Evolutionary conservation across 2,888 invertebrate genomes (phyloP).

Genomic region (Trimorus sp.): DNA sequence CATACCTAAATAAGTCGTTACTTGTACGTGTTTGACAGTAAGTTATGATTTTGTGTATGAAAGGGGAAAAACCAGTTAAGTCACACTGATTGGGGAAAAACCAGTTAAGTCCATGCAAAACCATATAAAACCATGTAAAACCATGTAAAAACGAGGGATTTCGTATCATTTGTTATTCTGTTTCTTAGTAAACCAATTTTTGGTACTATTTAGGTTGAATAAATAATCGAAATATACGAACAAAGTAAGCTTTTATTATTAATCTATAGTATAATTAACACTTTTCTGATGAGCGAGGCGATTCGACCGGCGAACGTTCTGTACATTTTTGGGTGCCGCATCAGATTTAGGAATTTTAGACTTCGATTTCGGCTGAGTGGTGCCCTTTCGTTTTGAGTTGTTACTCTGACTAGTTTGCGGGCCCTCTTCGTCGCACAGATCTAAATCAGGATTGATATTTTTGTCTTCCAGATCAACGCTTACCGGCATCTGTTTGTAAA

Average conservation of each 20-base stretch:
- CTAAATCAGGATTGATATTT: too few species aligned
- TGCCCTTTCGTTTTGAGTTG: constrained; percentile 1
- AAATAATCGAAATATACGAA: background rate
- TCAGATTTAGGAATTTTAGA: background rate
- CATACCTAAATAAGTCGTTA: too few species aligned
- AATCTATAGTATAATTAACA: background rate
- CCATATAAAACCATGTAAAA: too few species aligned
- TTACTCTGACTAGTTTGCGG: background rate
- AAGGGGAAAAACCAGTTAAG: too few species aligned
- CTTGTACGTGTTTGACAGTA: too few species aligned
- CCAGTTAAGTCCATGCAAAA: too few species aligned
- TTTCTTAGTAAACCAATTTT: too few species aligned
- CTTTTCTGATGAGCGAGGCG: background rate
- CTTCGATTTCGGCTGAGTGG: background rate
- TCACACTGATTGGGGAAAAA: too few species aligned
- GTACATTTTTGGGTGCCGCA: background rate
- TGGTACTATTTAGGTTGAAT: too few species aligned
- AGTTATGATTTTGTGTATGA: too few species aligned
- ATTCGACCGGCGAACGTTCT: constrained; percentile 5
- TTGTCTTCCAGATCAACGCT: background rate
- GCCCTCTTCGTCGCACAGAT: background rate
- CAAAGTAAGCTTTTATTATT: background rate
- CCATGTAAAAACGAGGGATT: too few species aligned
- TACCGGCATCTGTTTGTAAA: background rate
- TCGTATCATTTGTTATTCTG: too few species aligned